Conservation (phyloP, 2,888 invertebrate species). For the Megalurothrips usitatus region DNA sequence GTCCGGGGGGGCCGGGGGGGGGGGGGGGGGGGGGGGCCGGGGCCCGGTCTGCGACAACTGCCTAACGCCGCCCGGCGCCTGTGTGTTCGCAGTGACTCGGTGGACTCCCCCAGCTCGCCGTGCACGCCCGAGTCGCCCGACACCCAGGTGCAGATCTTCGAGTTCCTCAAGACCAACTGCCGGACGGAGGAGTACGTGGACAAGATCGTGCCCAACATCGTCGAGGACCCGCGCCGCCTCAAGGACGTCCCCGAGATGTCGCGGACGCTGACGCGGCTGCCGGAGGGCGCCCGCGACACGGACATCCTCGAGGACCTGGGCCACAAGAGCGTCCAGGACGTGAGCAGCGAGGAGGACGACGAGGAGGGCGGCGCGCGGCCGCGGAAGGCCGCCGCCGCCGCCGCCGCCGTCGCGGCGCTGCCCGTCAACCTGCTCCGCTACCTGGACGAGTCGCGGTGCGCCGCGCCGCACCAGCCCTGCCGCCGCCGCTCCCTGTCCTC, state of each 20-base stretch:
- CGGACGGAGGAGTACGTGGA: conserved; percentile 17
- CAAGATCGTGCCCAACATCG: not conserved
- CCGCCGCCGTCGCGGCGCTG: conserved; percentile 20
- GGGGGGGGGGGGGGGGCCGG: too few species aligned
- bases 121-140: not conserved
- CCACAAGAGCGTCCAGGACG: conserved; percentile 1
- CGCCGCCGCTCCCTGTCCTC: not conserved
- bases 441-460: conserved; percentile 21
- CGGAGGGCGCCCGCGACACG: not conserved
- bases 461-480: not conserved
- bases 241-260: conserved; percentile 17
- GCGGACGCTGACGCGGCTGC: conserved; percentile 8
- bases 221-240: not conserved
- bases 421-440: conserved; percentile 11
- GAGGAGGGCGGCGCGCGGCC: not conserved
- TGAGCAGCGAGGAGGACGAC: not conserved
- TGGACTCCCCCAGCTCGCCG: not conserved
- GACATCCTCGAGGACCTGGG: conserved; percentile 21
- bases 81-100: not conserved
- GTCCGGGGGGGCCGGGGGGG: too few species aligned
- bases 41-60: too few species aligned
- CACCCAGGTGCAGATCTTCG: conserved; percentile 12
- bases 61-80: too few species aligned
- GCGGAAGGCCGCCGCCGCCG: too few species aligned
- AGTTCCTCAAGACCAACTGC: conserved; percentile 12